Conservation (phyloP, 2,797 vertebrate genomes). For the Neoniphon sammara region DNA sequence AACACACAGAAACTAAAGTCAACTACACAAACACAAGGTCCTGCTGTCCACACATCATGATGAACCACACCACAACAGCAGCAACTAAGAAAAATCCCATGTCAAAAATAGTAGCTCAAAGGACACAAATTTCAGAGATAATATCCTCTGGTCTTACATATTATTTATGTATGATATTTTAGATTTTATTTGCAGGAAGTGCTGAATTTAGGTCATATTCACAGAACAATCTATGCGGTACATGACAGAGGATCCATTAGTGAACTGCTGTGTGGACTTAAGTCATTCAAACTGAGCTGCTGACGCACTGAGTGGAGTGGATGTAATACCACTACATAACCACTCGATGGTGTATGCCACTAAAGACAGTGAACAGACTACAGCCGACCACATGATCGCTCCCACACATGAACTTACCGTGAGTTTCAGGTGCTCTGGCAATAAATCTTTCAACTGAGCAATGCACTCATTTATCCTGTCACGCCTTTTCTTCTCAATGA, state of each 20-base stretch:
- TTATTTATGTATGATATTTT: not conserved
- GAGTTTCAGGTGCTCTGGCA: constrained; percentile 98
- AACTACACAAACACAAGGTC: not conserved
- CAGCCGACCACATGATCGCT: constrained; percentile 1
- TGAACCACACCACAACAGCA: not conserved
- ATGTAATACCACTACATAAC: constrained; percentile 42
- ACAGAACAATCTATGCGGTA: not conserved
- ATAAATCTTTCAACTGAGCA: constrained; percentile 95
- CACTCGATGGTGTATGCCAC: constrained; percentile 64
- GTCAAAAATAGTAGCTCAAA: no score
- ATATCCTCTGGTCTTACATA: not conserved
- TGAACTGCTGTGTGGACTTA: not conserved
- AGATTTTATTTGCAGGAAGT: not conserved
- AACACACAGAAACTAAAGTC: constrained; percentile 36
- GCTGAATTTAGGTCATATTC: not conserved
- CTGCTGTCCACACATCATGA: not conserved
- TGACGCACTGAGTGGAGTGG: constrained; percentile 60
- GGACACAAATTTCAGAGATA: not conserved
- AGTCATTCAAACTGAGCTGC: constrained; percentile 25
- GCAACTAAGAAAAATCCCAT: not conserved
- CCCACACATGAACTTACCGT: constrained; percentile 85
- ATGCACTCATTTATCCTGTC: constrained; percentile 99
- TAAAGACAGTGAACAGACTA: constrained; percentile 18
- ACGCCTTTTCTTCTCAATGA: constrained; percentile 98
- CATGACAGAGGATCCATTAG: not conserved